Conservation (phyloP, 1,140 invertebrate genomes). For the Apis cerana region DNA sequence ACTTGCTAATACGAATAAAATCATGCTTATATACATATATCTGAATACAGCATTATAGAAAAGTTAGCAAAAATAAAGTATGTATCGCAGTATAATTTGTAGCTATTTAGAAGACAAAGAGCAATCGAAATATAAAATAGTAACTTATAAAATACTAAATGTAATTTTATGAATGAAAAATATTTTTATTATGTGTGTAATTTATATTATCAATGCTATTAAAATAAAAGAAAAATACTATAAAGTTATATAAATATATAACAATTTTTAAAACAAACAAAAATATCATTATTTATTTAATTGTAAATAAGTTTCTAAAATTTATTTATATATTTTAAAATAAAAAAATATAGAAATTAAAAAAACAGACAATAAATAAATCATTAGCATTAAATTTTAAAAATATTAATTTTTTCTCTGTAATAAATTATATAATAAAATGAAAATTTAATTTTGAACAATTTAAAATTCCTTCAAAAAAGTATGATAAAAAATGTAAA, state of each 20-base stretch:
- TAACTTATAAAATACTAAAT: neutral
- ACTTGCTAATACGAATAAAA: neutral
- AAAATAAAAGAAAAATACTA: neutral
- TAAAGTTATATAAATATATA: neutral
- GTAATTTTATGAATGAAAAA: neutral
- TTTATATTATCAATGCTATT: neutral
- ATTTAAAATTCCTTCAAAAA: neutral
- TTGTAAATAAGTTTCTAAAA: neutral
- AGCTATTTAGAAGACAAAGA: neutral
- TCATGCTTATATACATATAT: neutral
- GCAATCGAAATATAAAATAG: neutral
- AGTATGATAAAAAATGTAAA: neutral
- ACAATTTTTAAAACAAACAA: neutral
- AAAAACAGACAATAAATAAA: neutral
- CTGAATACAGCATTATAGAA: constrained; percentile 8
- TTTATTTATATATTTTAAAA: neutral
- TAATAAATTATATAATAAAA: too few species aligned
- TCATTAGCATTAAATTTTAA: neutral
- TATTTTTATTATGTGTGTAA: neutral
- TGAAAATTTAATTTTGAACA: neutral
- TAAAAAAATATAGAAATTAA: neutral
- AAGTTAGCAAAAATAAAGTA: constrained; percentile 22
- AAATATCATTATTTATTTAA: neutral
- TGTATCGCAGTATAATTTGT: neutral
- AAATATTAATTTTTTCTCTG: neutral